Percentiles rank a stretch among this genome's conserved stretches.
phyloP scores from a whole-genome alignment of 2,113 vertebrate genomes.

The Suricata suricatta region DNA sequence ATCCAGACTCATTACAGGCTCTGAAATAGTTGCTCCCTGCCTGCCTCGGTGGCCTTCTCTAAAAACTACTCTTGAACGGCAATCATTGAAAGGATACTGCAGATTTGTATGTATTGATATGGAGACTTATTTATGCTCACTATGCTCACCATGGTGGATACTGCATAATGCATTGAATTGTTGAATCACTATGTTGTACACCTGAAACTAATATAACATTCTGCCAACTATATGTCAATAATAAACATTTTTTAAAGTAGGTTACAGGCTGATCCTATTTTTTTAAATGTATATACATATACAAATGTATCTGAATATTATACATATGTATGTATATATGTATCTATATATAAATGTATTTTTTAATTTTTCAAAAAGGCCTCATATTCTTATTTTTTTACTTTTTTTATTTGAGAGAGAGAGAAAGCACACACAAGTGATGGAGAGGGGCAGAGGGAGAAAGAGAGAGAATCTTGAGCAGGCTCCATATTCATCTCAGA shows the following conservation, averaged over 20 bases:
- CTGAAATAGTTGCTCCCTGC: not conserved
- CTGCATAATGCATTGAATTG: not conserved
- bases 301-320: not conserved
- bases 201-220: not conserved
- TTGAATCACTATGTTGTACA: not conserved
- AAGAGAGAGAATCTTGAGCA: no score
- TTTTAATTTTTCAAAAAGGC: not conserved
- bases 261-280: not conserved
- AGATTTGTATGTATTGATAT: not conserved
- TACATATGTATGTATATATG: not conserved
- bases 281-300: not conserved
- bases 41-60: not conserved
- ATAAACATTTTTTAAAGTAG: not conserved
- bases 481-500: no score
- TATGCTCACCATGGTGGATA: not conserved
- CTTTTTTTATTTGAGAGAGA: no score
- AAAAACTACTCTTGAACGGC: not conserved
- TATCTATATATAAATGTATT: not conserved
- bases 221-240: not conserved
- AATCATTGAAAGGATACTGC: not conserved
- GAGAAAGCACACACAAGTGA: no score
- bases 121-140: not conserved
- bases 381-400: no score
- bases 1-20: not conserved
- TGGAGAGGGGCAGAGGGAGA: no score